Conservation (phyloP, 2,113 vertebrate genomes). For the Nyctereutes procyonoides region DNA sequence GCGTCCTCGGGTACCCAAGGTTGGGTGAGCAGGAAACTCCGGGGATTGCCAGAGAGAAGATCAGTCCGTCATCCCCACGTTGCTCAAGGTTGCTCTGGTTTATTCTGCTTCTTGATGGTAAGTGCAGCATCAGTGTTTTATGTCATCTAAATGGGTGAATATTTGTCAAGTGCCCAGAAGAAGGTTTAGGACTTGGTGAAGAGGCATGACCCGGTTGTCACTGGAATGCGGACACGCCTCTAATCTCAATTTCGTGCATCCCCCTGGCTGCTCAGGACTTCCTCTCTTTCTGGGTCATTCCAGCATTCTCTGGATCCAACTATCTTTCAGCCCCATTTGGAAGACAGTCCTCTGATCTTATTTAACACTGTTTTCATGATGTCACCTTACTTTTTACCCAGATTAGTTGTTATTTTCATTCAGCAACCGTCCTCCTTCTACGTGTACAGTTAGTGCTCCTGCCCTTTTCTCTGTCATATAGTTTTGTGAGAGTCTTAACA, state of each 20-base stretch:
- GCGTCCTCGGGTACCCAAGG: neutral
- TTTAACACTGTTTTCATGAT: neutral
- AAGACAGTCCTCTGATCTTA: neutral
- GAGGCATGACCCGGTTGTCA: neutral
- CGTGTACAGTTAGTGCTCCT: neutral
- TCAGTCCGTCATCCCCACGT: neutral
- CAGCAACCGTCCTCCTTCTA: neutral
- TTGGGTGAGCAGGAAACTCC: neutral
- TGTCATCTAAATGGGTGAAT: neutral
- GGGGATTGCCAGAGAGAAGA: neutral
- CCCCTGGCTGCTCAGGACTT: neutral
- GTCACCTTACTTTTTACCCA: neutral
- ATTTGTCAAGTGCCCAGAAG: neutral
- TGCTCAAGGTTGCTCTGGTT: neutral
- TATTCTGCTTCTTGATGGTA: neutral
- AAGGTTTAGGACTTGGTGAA: neutral
- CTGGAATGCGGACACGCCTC: neutral
- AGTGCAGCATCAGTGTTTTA: neutral
- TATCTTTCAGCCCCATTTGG: neutral
- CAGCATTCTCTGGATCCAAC: neutral
- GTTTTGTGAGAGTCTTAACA: neutral
- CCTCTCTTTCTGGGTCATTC: neutral
- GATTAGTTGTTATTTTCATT: slow-evolving; percentile 8
- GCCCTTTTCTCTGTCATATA: neutral
- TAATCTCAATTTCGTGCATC: neutral